phyloP scores from a whole-genome alignment of 2,797 vertebrate genomes.

The Acomys russatus region DNA sequence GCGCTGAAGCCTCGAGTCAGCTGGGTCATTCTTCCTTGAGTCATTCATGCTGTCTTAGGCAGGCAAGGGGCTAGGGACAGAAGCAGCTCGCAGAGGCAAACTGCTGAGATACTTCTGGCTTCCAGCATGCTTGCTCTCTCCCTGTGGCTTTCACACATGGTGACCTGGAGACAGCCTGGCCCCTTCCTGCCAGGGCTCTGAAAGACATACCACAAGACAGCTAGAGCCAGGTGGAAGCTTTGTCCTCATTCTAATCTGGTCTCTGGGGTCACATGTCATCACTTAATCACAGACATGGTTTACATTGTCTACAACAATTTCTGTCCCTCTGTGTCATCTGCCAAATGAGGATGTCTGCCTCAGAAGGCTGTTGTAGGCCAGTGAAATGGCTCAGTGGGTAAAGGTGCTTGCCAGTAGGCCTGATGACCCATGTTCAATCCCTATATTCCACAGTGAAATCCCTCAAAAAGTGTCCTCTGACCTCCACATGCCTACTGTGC shows the following conservation, averaged over 20 bases:
- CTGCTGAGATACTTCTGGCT: neutral
- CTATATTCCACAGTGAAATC: neutral
- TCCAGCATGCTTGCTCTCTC: neutral
- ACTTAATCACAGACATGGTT: constrained; percentile 1
- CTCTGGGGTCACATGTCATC: neutral
- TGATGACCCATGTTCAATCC: neutral
- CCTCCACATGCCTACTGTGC: neutral
- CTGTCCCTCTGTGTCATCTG: neutral
- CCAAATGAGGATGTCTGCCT: neutral
- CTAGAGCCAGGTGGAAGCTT: neutral
- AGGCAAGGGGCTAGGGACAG: neutral
- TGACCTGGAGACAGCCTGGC: neutral
- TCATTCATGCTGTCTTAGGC: neutral
- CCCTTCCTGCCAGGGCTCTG: neutral
- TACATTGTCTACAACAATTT: neutral
- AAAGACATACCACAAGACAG: neutral
- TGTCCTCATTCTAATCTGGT: neutral
- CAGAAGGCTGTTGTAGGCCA: neutral
- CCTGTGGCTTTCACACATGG: neutral
- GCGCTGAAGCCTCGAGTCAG: neutral
- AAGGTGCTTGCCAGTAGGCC: neutral
- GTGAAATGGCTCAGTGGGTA: neutral
- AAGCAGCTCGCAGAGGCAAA: neutral
- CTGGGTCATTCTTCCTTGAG: neutral
- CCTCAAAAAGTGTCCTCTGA: neutral